phyloP scores from a whole-genome alignment of 2,797 vertebrate species.

The Anguilla megastoma region DNA sequence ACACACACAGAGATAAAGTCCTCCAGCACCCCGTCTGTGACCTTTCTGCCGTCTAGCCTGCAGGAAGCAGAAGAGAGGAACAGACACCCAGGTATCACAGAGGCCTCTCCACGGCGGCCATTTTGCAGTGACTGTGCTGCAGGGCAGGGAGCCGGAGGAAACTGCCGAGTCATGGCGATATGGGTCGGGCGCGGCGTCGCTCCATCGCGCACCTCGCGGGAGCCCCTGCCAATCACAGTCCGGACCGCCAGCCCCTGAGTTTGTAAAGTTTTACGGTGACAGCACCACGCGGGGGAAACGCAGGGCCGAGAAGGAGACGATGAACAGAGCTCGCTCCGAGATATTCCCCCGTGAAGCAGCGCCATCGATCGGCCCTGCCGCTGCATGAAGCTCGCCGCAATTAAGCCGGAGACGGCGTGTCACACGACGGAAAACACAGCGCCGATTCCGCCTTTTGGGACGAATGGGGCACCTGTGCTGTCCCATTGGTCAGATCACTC shows the following conservation, averaged over 20 bases:
- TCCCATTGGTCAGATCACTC: constrained; percentile 10
- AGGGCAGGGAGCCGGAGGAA: neutral
- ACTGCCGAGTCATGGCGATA: neutral
- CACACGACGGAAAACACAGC: neutral
- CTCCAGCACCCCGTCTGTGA: neutral
- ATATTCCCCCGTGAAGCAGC: neutral
- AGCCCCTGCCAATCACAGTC: neutral
- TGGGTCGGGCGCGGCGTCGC: neutral
- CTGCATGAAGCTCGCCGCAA: neutral
- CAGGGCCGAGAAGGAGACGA: neutral
- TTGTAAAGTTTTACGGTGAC: neutral
- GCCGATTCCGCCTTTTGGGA: neutral
- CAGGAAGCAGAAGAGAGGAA: neutral
- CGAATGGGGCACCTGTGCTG: neutral
- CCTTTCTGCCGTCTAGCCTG: neutral
- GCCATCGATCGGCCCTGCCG: neutral
- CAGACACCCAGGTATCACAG: neutral
- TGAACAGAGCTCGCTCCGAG: neutral
- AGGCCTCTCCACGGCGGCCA: neutral
- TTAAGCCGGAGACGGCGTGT: constrained; percentile 7
- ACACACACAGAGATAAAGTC: neutral
- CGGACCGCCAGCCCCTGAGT: neutral
- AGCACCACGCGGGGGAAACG: neutral
- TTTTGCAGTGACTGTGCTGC: neutral
- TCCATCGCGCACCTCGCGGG: neutral